Evolutionary conservation across 35 echinoderm and acorn worm genomes (phyloP).

Genomic region (Lytechinus variegatus): DNA sequence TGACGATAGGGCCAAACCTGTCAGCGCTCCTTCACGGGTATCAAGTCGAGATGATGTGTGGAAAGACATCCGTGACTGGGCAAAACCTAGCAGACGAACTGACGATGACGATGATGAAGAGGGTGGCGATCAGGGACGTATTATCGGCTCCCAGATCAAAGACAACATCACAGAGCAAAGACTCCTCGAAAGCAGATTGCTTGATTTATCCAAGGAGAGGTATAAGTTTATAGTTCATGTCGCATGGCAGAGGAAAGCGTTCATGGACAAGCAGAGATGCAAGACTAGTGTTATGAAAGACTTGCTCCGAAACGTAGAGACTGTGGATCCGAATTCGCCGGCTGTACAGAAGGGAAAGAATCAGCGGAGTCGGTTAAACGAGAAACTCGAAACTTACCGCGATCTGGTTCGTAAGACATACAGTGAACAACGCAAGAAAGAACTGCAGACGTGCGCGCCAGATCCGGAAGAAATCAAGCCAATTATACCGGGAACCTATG

Average conservation of each 20-base stretch:
- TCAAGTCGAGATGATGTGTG: constrained; percentile 73
- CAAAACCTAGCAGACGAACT: constrained; percentile 72
- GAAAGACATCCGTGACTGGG: constrained; percentile 91
- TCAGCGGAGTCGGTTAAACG: constrained; percentile 46
- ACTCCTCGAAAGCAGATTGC: constrained; percentile 75
- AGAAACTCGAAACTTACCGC: constrained; percentile 56
- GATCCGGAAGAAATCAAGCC: constrained; percentile 74
- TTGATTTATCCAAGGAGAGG: constrained; percentile 90
- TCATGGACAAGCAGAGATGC: constrained; percentile 78
- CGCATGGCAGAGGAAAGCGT: constrained; percentile 91
- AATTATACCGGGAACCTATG: constrained; percentile 56
- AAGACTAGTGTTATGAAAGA: constrained; percentile 96
- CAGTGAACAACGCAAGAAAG: constrained; percentile 56
- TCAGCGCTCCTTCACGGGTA: constrained; percentile 82
- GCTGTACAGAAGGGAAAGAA: constrained; percentile 61
- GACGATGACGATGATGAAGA: constrained; percentile 50
- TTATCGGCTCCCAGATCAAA: constrained; percentile 88
- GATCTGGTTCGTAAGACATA: constrained; percentile 68
- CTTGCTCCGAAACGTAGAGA: constrained; percentile 74
- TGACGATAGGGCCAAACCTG: constrained; percentile 48
- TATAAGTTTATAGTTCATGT: constrained; percentile 97
- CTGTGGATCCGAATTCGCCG: constrained; percentile 29
- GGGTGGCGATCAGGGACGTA: constrained; percentile 47
- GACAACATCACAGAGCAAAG: constrained; percentile 96
- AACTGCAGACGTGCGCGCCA: background rate